Base-by-base conservation (phyloP, 2,888 invertebrate species). In the Oscheius sp. region DNA sequence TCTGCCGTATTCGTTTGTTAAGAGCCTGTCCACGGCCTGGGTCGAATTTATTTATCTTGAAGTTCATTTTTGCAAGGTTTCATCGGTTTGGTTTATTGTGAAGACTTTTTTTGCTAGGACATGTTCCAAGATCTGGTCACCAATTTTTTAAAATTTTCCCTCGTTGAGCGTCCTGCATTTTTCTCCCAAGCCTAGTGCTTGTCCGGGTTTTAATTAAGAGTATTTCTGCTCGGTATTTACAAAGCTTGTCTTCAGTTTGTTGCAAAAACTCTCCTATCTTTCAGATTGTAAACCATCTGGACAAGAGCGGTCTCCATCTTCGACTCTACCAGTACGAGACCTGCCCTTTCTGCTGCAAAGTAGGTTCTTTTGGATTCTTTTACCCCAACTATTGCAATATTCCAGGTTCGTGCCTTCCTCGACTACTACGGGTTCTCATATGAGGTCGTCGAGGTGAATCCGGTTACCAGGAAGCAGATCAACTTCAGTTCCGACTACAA, bases 381-480 rank as follows among this genome's bases (percentile, higher is more conserved):
- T 57, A n/a, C 21, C 21, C 0, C 21, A 21, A 21, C 21, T 21
- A 21, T 21, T 21, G 21, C 21, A 21, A 21, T 21, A 21, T 21
- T 21, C 21, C 50, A 82, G 81, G 89, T 91, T 7, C 92, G 96
- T 76, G 94, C 95, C 0, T 94, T 94, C 89, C 91, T 99, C 11
- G 97, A 99, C 90, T 95, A 94, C 85, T 93, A 94, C 89, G 96
- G 97, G 1, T 92, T 98, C 74, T 94, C 95, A 0, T 99, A 99
- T 89, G 94, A 98, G 85, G 92, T 99, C 7, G 94, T 99, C 2
- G 98, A 99, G 91, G 98, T 99, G 0, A 96, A 99, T 90, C 96
- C 98, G 10, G 95, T 99, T 0, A 92, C 96, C 0, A 92, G 95
- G 32, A 94, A 94, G 84, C 94, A 96, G 84, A 93, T 96, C 73